A percentile compares a stretch with the other conserved stretches of the same genome.
Evolutionary conservation across 2,113 vertebrate species (phyloP).

Genomic region (Craseonycteris thonglongyai): DNA sequence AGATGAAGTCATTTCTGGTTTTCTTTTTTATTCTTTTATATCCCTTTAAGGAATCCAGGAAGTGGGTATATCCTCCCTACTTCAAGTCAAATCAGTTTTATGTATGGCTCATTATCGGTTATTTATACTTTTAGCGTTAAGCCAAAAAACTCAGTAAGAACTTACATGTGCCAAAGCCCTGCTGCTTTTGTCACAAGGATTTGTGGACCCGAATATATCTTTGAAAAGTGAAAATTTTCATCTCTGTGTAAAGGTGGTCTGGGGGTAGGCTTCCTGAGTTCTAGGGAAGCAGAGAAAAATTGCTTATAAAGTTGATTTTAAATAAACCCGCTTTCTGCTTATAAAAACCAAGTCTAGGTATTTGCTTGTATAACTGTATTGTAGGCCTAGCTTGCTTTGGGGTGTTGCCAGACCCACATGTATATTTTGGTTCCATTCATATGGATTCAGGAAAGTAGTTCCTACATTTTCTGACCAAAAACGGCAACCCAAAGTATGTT

Average conservation of each 20-base stretch:
- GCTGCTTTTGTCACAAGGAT: background rate
- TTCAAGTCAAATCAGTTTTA: background rate
- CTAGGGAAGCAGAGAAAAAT: background rate
- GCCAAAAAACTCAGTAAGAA: background rate
- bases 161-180: background rate
- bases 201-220: background rate
- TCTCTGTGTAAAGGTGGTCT: background rate
- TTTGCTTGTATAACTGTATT: background rate
- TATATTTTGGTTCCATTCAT: background rate
- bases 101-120: background rate
- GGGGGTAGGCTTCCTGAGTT: background rate
- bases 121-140: background rate
- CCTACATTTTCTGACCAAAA: background rate
- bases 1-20: background rate
- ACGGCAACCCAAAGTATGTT: background rate
- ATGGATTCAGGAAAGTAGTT: background rate
- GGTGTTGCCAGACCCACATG: background rate
- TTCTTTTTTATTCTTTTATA: background rate
- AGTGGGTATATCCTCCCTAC: background rate
- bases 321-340: background rate
- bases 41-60: background rate
- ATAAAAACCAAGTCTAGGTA: background rate
- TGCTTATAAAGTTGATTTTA: background rate
- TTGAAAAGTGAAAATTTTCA: conserved; percentile 14
- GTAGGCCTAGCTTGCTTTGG: background rate